Percentiles rank a stretch among this genome's conserved stretches.
These are phyloP conservation scores for Ferrisia virgata DNA, from an alignment of 2,888 invertebrate species.

Conservation along the genomic window DNA sequence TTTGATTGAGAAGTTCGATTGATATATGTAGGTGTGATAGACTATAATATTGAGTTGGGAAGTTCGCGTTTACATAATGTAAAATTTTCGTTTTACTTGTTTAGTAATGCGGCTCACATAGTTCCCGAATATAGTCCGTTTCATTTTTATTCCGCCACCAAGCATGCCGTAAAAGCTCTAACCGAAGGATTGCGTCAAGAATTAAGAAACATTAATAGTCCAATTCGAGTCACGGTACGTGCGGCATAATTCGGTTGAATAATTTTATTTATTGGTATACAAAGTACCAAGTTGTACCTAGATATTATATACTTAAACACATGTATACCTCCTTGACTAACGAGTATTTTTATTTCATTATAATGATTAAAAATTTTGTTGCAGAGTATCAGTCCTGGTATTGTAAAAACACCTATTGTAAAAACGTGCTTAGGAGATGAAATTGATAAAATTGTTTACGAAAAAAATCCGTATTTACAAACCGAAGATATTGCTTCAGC, in stretches of 20 bases:
- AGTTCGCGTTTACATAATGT: slow-evolving; percentile 5
- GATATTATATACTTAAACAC: too few species aligned
- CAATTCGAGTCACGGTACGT: slow-evolving; percentile 50
- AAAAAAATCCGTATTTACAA: slow-evolving; percentile 48
- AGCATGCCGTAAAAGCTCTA: slow-evolving; percentile 54
- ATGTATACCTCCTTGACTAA: too few species aligned
- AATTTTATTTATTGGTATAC: not conserved
- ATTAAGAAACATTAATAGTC: slow-evolving; percentile 51
- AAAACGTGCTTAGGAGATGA: slow-evolving; percentile 49
- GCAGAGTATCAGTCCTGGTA: slow-evolving; percentile 50
- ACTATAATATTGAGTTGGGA: not conserved
- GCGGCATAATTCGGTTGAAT: not conserved
- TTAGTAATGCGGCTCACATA: slow-evolving; percentile 49
- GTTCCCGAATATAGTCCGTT: slow-evolving; percentile 49
- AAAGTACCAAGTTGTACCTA: too few species aligned
- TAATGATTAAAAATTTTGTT: slow-evolving; percentile 3
- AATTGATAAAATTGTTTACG: slow-evolving; percentile 48
- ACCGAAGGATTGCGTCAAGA: slow-evolving; percentile 55
- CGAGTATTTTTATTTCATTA: not conserved
- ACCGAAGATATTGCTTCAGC: slow-evolving; percentile 49
- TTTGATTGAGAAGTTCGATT: not conserved
- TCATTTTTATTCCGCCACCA: slow-evolving; percentile 54
- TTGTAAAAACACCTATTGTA: slow-evolving; percentile 50
- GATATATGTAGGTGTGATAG: not conserved
- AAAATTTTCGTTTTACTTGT: slow-evolving; percentile 22